These are phyloP conservation scores for Philaenus spumarius DNA, from an alignment of 1,140 invertebrate species.

Conservation along the genomic window DNA sequence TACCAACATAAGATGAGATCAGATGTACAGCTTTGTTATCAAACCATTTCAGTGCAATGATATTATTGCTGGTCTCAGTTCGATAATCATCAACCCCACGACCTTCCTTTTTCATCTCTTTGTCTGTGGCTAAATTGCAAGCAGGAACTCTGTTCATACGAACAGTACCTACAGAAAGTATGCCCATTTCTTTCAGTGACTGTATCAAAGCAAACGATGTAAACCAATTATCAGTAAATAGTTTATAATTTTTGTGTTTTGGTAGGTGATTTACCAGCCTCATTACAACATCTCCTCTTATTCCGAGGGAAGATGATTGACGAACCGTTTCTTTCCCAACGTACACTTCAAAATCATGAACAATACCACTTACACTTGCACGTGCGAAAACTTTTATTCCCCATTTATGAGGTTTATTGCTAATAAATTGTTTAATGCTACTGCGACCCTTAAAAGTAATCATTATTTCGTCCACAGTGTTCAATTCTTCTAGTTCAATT, in stretches of 20 bases:
- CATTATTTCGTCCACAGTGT: too few species aligned
- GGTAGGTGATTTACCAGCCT: neutral
- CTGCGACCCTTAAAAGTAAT: slow-evolving; percentile 28
- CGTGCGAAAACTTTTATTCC: slow-evolving; percentile 27
- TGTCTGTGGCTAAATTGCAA: slow-evolving; percentile 19
- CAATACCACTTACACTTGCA: slow-evolving; percentile 11
- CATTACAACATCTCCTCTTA: slow-evolving; percentile 10
- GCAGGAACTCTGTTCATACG: slow-evolving; percentile 17
- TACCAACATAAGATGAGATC: slow-evolving; percentile 18
- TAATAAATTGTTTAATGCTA: slow-evolving; percentile 30
- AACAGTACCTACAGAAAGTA: slow-evolving; percentile 19
- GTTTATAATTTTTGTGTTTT: slow-evolving; percentile 18
- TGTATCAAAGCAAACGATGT: slow-evolving; percentile 17
- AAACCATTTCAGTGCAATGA: slow-evolving; percentile 21
- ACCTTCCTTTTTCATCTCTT: slow-evolving; percentile 19
- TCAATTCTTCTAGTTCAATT: too few species aligned
- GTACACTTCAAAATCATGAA: slow-evolving; percentile 23
- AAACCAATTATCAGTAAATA: slow-evolving; percentile 26
- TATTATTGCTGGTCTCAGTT: slow-evolving; percentile 16
- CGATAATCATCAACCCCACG: slow-evolving; percentile 15
- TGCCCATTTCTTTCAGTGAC: slow-evolving; percentile 13
- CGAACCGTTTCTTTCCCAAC: slow-evolving; percentile 12
- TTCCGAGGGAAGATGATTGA: slow-evolving; percentile 9
- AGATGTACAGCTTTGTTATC: slow-evolving; percentile 21
- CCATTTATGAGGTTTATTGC: slow-evolving; percentile 37